These are phyloP conservation scores for Orientallactaga sibirica DNA, from an alignment of 2,797 vertebrate species.

Conservation along the genomic window DNA sequence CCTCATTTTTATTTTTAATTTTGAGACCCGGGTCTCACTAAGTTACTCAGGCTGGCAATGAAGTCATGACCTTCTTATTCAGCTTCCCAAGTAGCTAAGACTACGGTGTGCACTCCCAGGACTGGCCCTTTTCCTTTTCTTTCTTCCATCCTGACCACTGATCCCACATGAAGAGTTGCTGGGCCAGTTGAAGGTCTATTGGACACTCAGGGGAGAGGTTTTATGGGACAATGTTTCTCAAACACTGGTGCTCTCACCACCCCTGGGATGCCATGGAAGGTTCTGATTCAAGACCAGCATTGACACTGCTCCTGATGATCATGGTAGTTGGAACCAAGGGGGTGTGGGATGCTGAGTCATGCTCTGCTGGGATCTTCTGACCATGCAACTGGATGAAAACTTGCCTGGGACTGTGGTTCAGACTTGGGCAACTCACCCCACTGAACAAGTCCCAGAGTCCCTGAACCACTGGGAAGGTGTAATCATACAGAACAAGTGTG, in stretches of 20 bases:
- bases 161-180: not conserved
- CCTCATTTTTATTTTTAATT: not conserved
- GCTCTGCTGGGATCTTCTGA: not conserved
- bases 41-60: not conserved
- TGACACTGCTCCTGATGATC: not conserved
- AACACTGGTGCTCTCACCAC: not conserved
- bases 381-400: not conserved
- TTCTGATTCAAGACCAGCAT: not conserved
- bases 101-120: not conserved
- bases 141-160: not conserved
- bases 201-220: not conserved
- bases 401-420: not conserved
- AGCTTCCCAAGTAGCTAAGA: not conserved
- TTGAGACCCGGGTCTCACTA: not conserved
- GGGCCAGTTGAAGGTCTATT: not conserved
- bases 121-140: not conserved
- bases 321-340: not conserved
- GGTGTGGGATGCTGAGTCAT: accelerated
- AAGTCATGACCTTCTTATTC: not conserved
- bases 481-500: accelerated
- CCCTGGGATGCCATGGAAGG: not conserved
- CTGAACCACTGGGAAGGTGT: not conserved
- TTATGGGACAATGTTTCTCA: accelerated
- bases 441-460: not conserved
- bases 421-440: not conserved